A percentile compares a stretch with the other conserved stretches of the same genome.
Conservation (phyloP, 2,888 invertebrate genomes). For the Acheta domesticus region DNA sequence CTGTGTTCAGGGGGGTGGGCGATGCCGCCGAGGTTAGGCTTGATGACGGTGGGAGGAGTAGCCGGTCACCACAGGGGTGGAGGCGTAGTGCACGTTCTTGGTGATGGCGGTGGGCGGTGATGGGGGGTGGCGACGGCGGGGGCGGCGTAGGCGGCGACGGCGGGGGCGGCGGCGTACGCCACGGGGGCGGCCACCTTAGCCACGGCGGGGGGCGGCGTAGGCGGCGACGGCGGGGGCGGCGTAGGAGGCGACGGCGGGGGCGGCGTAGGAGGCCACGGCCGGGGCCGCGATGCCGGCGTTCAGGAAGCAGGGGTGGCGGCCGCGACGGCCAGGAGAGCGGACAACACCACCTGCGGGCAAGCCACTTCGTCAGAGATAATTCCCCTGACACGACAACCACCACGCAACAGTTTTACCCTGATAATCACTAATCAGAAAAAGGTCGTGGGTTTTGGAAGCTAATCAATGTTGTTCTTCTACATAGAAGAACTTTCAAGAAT, state of each 20-base stretch:
- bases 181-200: constrained; percentile 31
- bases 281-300: constrained; percentile 27
- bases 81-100: constrained; percentile 42
- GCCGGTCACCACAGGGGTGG: constrained; percentile 45
- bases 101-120: constrained; percentile 33
- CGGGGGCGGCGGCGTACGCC: constrained; percentile 28
- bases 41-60: constrained; percentile 43
- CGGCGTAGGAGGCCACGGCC: constrained; percentile 34
- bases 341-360: constrained; percentile 42
- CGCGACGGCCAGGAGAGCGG: constrained; percentile 45
- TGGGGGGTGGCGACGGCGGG: constrained; percentile 41
- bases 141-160: constrained; percentile 31
- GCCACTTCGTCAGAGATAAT: background rate
- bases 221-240: constrained; percentile 33
- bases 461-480: background rate
- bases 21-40: constrained; percentile 43
- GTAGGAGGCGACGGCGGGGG: constrained; percentile 27
- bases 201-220: constrained; percentile 34
- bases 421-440: background rate
- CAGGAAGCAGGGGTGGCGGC: constrained; percentile 42
- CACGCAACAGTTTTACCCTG: background rate
- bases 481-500: too few relatives aligned
- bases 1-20: constrained; percentile 41
- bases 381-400: background rate
- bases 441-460: background rate